Conservation (phyloP, 2,888 invertebrate species). For the Himalopsyche tibetana region DNA sequence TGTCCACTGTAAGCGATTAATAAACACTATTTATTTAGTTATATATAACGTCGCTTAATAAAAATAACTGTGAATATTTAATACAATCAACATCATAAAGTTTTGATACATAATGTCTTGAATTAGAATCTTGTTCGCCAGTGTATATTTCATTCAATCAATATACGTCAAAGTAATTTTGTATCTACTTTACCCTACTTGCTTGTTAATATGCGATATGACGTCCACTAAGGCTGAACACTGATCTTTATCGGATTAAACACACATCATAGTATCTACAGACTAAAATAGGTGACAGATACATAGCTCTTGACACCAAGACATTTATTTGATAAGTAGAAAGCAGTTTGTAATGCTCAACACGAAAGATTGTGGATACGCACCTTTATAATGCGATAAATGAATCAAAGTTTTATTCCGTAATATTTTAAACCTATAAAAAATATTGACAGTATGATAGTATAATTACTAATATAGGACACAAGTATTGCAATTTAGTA, state of each 20-base stretch:
- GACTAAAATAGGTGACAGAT: not conserved
- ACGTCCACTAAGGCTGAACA: not conserved
- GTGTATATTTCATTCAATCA: not conserved
- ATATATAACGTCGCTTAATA: no score
- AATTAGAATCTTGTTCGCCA: not conserved
- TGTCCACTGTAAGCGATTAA: no score
- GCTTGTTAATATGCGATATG: constrained; percentile 1
- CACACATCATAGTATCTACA: not conserved
- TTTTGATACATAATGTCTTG: no score
- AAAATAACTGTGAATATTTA: no score
- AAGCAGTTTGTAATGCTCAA: not conserved
- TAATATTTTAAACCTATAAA: no score
- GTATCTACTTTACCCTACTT: not conserved
- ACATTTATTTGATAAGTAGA: not conserved
- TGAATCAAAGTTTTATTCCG: no score
- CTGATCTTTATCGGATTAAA: not conserved
- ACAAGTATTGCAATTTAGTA: no score
- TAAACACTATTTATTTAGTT: no score
- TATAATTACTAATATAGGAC: no score
- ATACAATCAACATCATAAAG: no score
- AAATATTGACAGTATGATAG: no score
- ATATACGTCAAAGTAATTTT: not conserved
- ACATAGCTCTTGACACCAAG: not conserved
- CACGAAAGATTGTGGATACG: not conserved
- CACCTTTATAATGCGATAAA: no score